Base-by-base conservation (phyloP, 2,888 invertebrate genomes). In the Gymnoscelis rufifasciata region DNA sequence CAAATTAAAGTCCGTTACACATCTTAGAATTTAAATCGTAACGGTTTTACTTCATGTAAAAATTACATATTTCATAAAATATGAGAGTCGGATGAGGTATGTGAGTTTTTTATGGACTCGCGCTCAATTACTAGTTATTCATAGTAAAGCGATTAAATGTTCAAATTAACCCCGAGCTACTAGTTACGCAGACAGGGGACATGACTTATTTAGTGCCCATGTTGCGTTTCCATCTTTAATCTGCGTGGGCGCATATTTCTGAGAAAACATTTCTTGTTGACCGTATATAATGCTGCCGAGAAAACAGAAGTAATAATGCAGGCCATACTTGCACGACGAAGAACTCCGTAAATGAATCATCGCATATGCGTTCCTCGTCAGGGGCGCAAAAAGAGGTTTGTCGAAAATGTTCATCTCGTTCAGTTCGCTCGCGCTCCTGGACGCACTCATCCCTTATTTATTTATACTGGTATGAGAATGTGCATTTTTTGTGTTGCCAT, bases 301-400 rank as follows among this genome's bases (percentile, higher is more conserved):
- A 81, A 81, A 83, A 86, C 86, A 82, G 83, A 81, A 83, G 83
- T 82, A 83, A 83, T 83, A 82, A 81, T 81, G 81, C 77, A 81
- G 78, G 78, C 79, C 75, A 77, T 84, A 86, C 84, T 73, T 78
- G 82, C 80, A 81, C 72, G 78, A 72, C 60, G 74, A 78, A 79
- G 79, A 82, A 76, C 73, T 83, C 83, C 78, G 83, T 83, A 83
- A 84, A 86, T 87, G 84, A 86, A 86, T 86, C 86, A 86, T 86
- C 82, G 78, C 76, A 79, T 82, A 87, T 86, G 86, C 86, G 81
- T 74, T 73, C 81, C 83, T 82, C 86, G 83, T 82, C 77, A 73
- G 65, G n/a, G 42, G 57, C 58, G 68, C 82, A 87, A 88, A 88
- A 88, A 88, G 78, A 84, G 69, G 79, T 86, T 86, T 82, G 86